These are phyloP conservation scores for Nixonia krombeini DNA, from an alignment of 1,140 invertebrate genomes.

Conservation along the genomic window DNA sequence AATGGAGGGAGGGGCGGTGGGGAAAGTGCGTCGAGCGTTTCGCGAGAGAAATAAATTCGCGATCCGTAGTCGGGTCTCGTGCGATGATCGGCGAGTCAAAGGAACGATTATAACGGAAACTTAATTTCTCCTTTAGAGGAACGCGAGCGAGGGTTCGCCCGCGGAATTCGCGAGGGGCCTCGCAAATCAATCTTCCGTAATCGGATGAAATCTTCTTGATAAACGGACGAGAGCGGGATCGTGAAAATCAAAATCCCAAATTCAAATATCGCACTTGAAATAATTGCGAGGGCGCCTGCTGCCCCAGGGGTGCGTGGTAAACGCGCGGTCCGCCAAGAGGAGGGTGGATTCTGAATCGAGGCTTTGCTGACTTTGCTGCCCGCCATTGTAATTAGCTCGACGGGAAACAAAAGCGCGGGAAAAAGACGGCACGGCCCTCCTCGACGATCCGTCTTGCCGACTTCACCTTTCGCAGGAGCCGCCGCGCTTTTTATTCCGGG, in stretches of 20 bases:
- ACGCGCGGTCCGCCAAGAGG: background rate
- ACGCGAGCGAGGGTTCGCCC: slow-evolving; percentile 1
- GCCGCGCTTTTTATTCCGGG: background rate
- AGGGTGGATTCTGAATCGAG: background rate
- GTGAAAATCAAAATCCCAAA: slow-evolving; percentile 54
- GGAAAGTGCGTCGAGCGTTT: slow-evolving; percentile 2
- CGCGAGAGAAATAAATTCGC: too few species aligned
- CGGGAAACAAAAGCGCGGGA: background rate
- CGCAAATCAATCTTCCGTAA: slow-evolving; percentile 51
- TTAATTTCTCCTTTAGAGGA: slow-evolving; percentile 3
- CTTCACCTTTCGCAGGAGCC: too few species aligned
- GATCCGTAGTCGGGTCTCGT: too few species aligned
- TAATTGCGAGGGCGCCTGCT: slow-evolving; percentile 19
- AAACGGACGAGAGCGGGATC: slow-evolving; percentile 26
- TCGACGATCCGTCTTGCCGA: too few species aligned
- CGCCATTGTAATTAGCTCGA: slow-evolving; percentile 1
- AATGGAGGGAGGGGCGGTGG: slow-evolving; percentile 6
- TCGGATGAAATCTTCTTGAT: slow-evolving; percentile 47
- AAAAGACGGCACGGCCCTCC: too few species aligned
- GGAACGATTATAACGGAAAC: background rate
- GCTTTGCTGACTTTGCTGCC: background rate
- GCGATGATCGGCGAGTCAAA: too few species aligned
- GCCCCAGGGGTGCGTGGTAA: slow-evolving; percentile 8
- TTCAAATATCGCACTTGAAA: slow-evolving; percentile 57
- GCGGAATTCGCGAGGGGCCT: too few species aligned